Evolutionary conservation across 2,888 invertebrate genomes (phyloP), one percentile per base, ranked within the genome.

Genomic region (Athalia rosae): DNA sequence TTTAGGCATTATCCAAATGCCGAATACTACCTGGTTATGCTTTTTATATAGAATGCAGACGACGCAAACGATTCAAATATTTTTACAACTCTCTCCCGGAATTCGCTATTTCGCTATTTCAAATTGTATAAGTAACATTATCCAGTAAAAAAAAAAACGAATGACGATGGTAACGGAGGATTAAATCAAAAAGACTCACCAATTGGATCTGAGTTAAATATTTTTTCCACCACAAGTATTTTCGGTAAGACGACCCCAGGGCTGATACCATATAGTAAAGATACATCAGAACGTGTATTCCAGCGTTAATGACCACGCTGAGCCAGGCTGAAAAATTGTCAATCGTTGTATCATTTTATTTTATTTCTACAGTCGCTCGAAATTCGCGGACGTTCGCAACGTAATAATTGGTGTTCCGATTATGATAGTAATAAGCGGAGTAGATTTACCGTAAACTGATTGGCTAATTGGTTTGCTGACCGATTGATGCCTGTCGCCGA

Each of bases 171-270:
- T 53, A 53, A 53, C 53, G 8, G 53, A 11, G 11, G 53, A 53
- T 53, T 3, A 53, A 28, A 53, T 3, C 2, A 4, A 53, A 4
- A 8, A 9, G 43, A 91, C 92, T 92, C 90, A 94, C 95, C 90
- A 96, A 92, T 91, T 96, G 96, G 80, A 96, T 90, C n/a, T 93
- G 93, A n/a, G 96, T 96, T 83, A 96, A 92, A 85, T 96, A 94
- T 83, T 94, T 95, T 90, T 96, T 96, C 96, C 95, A 96, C 95
- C 95, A 95, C 53, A 95, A 90, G 87, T 95, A 96, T 87, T 95
- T 95, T 87, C 94, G 93, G 90, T 95, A 95, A 85, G 93, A 91
- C 0, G 95, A 95, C 1, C 96, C 96, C 93, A 95, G 92, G 2
- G 95, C 95, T 0, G 96, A 92, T 87, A 95, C 88, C 92, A 95